phyloP scores from a whole-genome alignment of 2,888 invertebrate genomes.

The Drosophila aldrichi region DNA sequence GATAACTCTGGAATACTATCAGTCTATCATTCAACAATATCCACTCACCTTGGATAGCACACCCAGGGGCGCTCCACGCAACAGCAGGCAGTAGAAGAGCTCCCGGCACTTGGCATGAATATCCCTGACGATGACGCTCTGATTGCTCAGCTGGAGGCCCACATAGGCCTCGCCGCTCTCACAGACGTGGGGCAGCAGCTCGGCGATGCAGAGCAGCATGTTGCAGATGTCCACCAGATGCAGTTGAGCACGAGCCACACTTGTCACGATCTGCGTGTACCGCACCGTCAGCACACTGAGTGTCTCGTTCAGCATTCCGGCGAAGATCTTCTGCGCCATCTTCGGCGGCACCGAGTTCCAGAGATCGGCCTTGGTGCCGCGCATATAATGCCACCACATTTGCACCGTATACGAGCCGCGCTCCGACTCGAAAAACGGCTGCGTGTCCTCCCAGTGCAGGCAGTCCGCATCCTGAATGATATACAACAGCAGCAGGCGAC shows the following conservation, averaged over 20 bases:
- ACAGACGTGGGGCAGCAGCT: conserved; percentile 90
- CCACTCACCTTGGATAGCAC: conserved; percentile 90
- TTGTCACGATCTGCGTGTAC: conserved; percentile 91
- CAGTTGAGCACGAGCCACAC: conserved; percentile 87
- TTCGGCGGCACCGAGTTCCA: conserved; percentile 96
- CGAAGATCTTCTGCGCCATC: conserved; percentile 93
- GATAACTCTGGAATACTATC: too few species aligned
- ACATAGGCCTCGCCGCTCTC: conserved; percentile 87
- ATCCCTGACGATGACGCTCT: conserved; percentile 91
- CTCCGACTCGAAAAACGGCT: conserved; percentile 90
- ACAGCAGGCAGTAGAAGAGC: conserved; percentile 90
- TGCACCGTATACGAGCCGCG: conserved; percentile 93
- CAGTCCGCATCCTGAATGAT: conserved; percentile 93
- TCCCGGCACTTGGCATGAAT: conserved; percentile 94
- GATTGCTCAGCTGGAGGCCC: conserved; percentile 87
- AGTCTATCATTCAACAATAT: too few species aligned
- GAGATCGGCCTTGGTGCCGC: conserved; percentile 91
- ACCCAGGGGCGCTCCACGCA: conserved; percentile 91
- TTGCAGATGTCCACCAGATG: conserved; percentile 92
- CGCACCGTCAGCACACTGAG: conserved; percentile 92
- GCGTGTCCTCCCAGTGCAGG: conserved; percentile 90
- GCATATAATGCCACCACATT: conserved; percentile 95
- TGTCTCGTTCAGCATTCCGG: conserved; percentile 94
- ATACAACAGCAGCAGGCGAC: conserved; percentile 91
- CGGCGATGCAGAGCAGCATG: conserved; percentile 90